These are phyloP conservation scores for Criorhina ranunculi DNA, from an alignment of 2,888 invertebrate species.

Conservation along the genomic window DNA sequence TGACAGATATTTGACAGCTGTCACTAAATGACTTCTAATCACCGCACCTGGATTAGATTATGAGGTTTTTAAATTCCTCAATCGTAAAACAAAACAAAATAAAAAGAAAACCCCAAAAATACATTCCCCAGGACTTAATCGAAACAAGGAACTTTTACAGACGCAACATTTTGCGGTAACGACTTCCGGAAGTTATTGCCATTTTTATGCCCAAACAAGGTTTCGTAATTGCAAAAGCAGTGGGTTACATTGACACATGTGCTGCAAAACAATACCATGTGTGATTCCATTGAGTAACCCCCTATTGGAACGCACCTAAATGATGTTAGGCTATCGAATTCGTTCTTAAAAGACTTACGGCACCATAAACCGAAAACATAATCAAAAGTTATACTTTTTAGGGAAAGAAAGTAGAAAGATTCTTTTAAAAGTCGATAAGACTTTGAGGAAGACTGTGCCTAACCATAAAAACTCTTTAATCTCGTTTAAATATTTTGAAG, in stretches of 20 bases:
- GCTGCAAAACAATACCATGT: not conserved
- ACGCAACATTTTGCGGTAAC: not conserved
- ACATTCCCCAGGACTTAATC: no score
- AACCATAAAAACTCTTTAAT: no score
- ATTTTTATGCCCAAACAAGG: not conserved
- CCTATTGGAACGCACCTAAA: not conserved
- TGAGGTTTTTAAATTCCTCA: not conserved
- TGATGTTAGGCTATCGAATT: no score
- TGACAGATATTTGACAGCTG: not conserved
- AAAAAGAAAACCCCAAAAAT: no score
- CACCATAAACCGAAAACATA: no score
- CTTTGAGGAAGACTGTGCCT: no score
- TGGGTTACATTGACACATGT: not conserved
- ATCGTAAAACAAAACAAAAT: not conserved
- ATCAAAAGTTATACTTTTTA: no score
- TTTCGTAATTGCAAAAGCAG: not conserved
- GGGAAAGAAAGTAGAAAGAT: no score
- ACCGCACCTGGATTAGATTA: not conserved
- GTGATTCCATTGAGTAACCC: not conserved
- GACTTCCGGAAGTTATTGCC: not conserved
- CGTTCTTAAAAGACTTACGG: no score
- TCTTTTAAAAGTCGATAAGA: no score
- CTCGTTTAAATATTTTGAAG: no score
- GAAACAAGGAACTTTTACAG: not conserved
- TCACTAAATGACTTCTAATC: not conserved